A percentile compares a stretch with the other conserved stretches of the same genome.
Conservation (phyloP, 2,888 invertebrate species). For the Adelognathus sp. region DNA sequence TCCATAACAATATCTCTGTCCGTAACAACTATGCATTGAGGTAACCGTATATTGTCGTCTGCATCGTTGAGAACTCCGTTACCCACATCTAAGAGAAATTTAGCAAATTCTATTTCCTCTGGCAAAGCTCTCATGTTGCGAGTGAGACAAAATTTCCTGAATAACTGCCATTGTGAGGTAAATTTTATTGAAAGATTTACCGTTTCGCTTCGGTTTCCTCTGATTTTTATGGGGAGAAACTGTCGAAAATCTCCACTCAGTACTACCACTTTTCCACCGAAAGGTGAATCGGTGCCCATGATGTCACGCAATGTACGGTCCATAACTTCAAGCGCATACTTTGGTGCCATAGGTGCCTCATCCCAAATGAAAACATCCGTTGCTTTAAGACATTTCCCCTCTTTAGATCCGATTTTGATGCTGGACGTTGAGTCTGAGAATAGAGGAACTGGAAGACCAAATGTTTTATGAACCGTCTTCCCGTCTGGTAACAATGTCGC, state of each 20-base stretch:
- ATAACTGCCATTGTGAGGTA: constrained; percentile 45
- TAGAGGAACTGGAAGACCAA: too few species aligned
- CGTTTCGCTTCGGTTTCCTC: constrained; percentile 37
- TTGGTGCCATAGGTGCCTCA: background rate
- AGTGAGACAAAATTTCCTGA: constrained; percentile 44
- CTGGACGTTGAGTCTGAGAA: background rate
- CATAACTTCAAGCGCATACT: constrained; percentile 7
- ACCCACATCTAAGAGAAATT: constrained; percentile 51
- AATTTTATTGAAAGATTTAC: constrained; percentile 47
- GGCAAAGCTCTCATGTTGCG: constrained; percentile 50
- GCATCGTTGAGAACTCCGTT: constrained; percentile 45
- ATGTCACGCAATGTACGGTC: background rate
- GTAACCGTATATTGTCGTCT: constrained; percentile 36
- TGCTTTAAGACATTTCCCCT: background rate
- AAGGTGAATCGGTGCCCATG: background rate
- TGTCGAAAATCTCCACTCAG: constrained; percentile 45
- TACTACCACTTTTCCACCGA: constrained; percentile 30
- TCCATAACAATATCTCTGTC: constrained; percentile 29
- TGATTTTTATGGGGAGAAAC: constrained; percentile 43
- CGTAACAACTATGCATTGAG: constrained; percentile 4
- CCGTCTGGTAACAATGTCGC: too few species aligned
- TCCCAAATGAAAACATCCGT: background rate
- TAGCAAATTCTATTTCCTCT: constrained; percentile 52
- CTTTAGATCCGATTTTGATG: background rate
- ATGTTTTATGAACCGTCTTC: too few species aligned